phyloP scores from a whole-genome alignment of 2,888 invertebrate genomes.

The Sepioteuthis lessoniana region DNA sequence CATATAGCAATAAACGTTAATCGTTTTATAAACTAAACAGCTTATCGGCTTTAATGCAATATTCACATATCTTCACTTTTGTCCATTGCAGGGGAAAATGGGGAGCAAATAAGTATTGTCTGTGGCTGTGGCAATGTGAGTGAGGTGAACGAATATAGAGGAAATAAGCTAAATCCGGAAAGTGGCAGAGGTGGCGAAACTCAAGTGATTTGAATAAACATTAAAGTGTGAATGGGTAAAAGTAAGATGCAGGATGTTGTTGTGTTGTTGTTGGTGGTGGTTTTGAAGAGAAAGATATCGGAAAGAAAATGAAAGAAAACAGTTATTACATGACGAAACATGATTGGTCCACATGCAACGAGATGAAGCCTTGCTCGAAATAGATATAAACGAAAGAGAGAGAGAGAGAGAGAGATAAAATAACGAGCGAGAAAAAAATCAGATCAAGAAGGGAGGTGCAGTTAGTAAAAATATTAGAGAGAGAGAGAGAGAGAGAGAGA shows the following conservation, averaged over 20 bases:
- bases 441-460: too few species aligned
- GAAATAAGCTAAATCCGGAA: background rate
- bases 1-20: background rate
- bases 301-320: background rate
- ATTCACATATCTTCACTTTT: conserved; percentile 18
- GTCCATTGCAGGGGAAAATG: background rate
- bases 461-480: too few species aligned
- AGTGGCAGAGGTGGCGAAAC: background rate
- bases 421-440: too few species aligned
- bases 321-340: background rate
- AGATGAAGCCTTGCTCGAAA: background rate
- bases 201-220: background rate
- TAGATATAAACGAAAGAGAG: background rate
- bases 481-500: too few species aligned
- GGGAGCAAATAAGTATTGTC: background rate
- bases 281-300: background rate
- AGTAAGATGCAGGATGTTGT: background rate
- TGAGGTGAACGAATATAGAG: background rate
- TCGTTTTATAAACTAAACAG: background rate
- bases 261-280: background rate
- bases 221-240: background rate
- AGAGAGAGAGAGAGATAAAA: too few species aligned
- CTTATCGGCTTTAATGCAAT: conserved; percentile 33
- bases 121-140: background rate
- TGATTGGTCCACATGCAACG: background rate